Evolutionary conservation across 2,888 invertebrate genomes (phyloP).

Genomic region (Beris morrisii): DNA sequence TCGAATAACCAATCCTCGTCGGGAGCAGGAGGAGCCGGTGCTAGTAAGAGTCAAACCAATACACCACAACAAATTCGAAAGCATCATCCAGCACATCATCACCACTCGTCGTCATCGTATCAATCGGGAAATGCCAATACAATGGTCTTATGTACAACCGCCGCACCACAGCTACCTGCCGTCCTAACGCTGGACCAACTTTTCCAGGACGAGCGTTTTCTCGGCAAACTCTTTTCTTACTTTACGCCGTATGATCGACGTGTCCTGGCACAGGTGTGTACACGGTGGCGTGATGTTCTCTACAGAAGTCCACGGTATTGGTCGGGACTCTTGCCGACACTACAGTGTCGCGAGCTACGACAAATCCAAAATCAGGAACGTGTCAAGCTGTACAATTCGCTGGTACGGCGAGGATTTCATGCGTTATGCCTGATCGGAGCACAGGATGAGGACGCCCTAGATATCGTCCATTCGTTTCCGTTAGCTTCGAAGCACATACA

Average conservation of each 20-base stretch:
- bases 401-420: constrained; percentile 84
- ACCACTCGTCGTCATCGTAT: constrained; percentile 43
- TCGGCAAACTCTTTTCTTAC: constrained; percentile 81
- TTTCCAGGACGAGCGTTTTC: constrained; percentile 81
- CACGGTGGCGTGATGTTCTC: constrained; percentile 83
- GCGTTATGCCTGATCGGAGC: constrained; percentile 82
- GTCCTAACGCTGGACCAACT: constrained; percentile 73
- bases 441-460: constrained; percentile 85
- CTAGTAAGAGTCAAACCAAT: constrained; percentile 46
- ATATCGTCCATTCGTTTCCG: constrained; percentile 84
- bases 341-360: constrained; percentile 82
- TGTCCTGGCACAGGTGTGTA: constrained; percentile 80
- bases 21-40: background rate
- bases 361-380: constrained; percentile 61
- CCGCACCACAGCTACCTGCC: constrained; percentile 60
- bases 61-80: constrained; percentile 55
- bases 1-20: constrained; percentile 2
- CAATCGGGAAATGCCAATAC: constrained; percentile 35
- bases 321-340: constrained; percentile 80
- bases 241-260: constrained; percentile 78
- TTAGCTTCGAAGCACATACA: constrained; percentile 80
- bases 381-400: constrained; percentile 73
- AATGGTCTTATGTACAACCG: constrained; percentile 9
- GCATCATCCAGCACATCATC: constrained; percentile 53
- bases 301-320: constrained; percentile 88